A percentile compares a stretch with the other conserved stretches of the same genome.
Evolutionary conservation across 2,888 invertebrate genomes (phyloP).

Genomic region (Chymomyza caudatula): DNA sequence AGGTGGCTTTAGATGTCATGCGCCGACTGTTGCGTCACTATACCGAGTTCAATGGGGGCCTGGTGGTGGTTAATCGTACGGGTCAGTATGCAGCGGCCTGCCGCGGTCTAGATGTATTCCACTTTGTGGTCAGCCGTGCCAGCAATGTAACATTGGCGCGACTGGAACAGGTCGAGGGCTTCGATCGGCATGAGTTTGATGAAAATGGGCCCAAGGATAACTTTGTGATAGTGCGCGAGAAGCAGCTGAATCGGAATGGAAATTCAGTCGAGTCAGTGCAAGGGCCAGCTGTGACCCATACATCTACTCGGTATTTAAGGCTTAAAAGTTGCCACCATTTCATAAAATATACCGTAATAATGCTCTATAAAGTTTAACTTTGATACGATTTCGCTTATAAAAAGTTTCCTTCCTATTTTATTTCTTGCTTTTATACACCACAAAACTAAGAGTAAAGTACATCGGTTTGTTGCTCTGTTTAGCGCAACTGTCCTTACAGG

Average conservation of each 20-base stretch:
- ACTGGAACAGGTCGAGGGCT: slow-evolving; percentile 20
- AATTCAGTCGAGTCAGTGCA: not conserved
- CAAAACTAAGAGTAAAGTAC: not conserved
- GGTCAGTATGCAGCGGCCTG: slow-evolving; percentile 91
- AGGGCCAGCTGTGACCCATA: not conserved
- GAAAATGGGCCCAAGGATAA: slow-evolving; percentile 1
- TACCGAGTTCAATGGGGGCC: slow-evolving; percentile 89
- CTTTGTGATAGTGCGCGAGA: not conserved
- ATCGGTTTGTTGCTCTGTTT: not conserved
- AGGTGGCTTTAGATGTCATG: slow-evolving; percentile 86
- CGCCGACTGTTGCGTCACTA: slow-evolving; percentile 85
- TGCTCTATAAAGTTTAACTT: not conserved
- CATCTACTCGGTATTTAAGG: not conserved
- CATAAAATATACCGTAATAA: not conserved
- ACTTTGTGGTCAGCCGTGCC: slow-evolving; percentile 78
- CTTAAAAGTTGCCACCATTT: slow-evolving; percentile 14
- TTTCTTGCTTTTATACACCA: not conserved
- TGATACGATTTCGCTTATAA: not conserved
- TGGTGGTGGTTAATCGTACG: slow-evolving; percentile 85
- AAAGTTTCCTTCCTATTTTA: not conserved
- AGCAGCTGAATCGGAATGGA: not conserved
- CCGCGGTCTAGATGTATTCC: slow-evolving; percentile 84
- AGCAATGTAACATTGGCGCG: slow-evolving; percentile 11
- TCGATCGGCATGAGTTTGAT: slow-evolving; percentile 11
- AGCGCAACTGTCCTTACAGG: not conserved